phyloP scores from a whole-genome alignment of 1,140 invertebrate species.

The Plutomurus gul region DNA sequence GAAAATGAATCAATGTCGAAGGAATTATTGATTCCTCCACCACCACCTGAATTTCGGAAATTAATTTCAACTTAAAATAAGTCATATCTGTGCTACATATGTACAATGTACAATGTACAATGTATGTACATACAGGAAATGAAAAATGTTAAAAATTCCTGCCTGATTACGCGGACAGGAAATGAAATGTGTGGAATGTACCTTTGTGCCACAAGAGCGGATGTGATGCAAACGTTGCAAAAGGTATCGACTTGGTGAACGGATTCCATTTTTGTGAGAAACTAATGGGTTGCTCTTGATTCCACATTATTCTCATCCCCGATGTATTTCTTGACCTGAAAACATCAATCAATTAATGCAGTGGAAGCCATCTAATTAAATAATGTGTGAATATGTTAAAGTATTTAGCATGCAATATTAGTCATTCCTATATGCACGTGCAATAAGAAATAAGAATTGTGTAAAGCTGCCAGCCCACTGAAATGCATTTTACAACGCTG shows the following conservation, averaged over 20 bases:
- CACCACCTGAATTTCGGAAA: slow-evolving; percentile 50
- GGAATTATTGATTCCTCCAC: slow-evolving; percentile 61
- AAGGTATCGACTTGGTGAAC: slow-evolving; percentile 77
- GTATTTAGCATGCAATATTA: too few species aligned
- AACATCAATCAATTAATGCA: not conserved
- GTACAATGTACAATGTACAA: too few species aligned
- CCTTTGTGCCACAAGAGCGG: slow-evolving; percentile 72
- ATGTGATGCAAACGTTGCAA: slow-evolving; percentile 77
- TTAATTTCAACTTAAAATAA: not conserved
- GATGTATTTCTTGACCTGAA: slow-evolving; percentile 69
- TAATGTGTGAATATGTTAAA: too few species aligned
- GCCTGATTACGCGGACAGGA: not conserved
- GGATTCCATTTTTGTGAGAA: slow-evolving; percentile 83
- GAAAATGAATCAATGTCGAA: slow-evolving; percentile 62
- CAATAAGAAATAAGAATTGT: too few species aligned
- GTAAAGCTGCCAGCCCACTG: too few species aligned
- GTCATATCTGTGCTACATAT: too few species aligned
- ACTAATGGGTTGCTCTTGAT: slow-evolving; percentile 68
- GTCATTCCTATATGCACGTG: too few species aligned
- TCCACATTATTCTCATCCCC: slow-evolving; percentile 77
- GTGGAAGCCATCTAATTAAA: too few species aligned
- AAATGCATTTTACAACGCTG: too few species aligned
- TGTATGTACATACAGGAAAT: too few species aligned
- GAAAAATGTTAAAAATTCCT: too few species aligned
- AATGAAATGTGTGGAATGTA: not conserved